phyloP scores from a whole-genome alignment of 2,888 invertebrate species.

The Xylocampa areola region DNA sequence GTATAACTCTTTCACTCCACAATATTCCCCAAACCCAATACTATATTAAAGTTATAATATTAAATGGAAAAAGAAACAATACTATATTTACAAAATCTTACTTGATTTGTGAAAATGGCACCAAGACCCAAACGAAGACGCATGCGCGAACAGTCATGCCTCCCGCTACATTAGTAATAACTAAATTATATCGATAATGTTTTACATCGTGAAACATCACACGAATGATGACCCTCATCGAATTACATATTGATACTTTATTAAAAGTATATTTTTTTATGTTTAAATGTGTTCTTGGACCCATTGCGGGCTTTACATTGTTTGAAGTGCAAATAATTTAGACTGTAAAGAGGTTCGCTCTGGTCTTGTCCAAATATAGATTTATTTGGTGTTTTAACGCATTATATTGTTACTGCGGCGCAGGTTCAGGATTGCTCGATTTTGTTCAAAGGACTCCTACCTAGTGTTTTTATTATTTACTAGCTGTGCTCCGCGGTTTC shows the following conservation, averaged over 20 bases:
- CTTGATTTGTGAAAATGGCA: too few species aligned
- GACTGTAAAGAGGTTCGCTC: conserved; percentile 11
- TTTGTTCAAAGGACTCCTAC: not conserved
- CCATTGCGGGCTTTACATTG: conserved; percentile 60
- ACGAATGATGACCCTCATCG: conserved; percentile 53
- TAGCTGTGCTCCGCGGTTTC: too few species aligned
- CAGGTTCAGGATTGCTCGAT: conserved; percentile 9
- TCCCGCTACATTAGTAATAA: conserved; percentile 37
- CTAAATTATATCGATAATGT: conserved; percentile 48
- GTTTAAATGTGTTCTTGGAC: conserved; percentile 61
- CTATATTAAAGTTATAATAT: too few species aligned
- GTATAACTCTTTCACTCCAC: too few species aligned
- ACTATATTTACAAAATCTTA: not conserved
- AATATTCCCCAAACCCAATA: too few species aligned
- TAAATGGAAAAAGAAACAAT: too few species aligned
- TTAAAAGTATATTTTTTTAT: conserved; percentile 61
- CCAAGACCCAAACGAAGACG: conserved; percentile 10
- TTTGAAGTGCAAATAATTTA: conserved; percentile 63
- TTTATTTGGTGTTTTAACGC: conserved; percentile 47
- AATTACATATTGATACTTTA: conserved; percentile 62
- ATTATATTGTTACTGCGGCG: conserved; percentile 22
- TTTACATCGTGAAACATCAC: conserved; percentile 50
- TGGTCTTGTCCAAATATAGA: conserved; percentile 37
- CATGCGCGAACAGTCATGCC: conserved; percentile 32
- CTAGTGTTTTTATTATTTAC: too few species aligned